Base-by-base conservation (phyloP, 2,888 invertebrate genomes). In the Rambutsinella grinnellia region DNA sequence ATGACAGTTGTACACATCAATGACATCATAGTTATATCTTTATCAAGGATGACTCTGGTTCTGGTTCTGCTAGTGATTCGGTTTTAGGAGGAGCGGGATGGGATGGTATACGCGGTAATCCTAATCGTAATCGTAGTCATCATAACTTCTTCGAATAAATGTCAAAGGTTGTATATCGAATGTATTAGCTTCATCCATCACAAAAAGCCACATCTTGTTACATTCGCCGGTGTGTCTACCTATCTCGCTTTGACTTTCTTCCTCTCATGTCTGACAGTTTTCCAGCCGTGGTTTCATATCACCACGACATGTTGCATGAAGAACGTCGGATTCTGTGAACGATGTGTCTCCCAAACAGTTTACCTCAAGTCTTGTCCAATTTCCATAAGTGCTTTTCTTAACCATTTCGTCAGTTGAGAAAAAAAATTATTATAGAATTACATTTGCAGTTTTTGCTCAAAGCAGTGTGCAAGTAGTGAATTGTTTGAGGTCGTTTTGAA, bases 161-260 rank as follows among this genome's bases (percentile, higher is more conserved):
- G 53, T 53, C 63, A 65, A 65, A 65, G 63, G 63, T 65, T 65
- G 28, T n/a, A 15, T 27, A 24, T 61, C n/a, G n/a, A n/a, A n/a
- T n/a, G 23, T 3, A 17, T n/a, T 61, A 10, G 3, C 8, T 23
- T 57, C 57, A 57, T 57, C 23, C 27, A 57, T 17, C 19, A 49
- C 5, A 49, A 49, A 13, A 5, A 13, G 49, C 5, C 19, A n/a
- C 49, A 17, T 36, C 36, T 36, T 36, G n/a, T n/a, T n/a, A n/a
- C n/a, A n/a, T 36, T 36, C 36, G 6, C 36, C 36, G 5, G 36
- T 36, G 6, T 36, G 13, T 36, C n/a, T 19, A 17, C n/a, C 19
- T 19, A 5, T 19, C 13, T 19, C n/a, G n/a, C 19, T 19, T 49
- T 36, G 36, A 36, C 36, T 36, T 36, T 13, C 49, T 49, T 19